Percentiles rank a stretch among this genome's conserved stretches.
These are phyloP conservation scores for Tethya wilhelma DNA, from an alignment of 37 sponge, comb jelly and placozoan species.

Conservation along the genomic window DNA sequence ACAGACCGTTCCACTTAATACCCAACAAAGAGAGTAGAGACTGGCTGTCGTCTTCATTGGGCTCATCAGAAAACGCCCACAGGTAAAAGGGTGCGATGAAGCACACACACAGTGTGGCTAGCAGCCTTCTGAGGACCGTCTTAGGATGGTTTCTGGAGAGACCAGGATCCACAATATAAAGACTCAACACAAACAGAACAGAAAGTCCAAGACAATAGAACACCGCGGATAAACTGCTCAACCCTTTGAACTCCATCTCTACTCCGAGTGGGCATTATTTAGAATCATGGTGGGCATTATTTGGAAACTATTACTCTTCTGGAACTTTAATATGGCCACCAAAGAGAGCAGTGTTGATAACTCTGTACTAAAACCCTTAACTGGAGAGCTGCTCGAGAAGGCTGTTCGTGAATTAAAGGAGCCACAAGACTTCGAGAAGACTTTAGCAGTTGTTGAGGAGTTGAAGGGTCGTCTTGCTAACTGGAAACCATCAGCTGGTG, in stretches of 20 bases:
- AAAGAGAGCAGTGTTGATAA: too few species aligned
- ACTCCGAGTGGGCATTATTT: too few species aligned
- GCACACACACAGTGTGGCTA: conserved; percentile 17
- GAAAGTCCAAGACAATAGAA: too few species aligned
- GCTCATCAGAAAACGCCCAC: neutral
- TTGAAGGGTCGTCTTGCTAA: neutral
- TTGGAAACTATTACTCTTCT: too few species aligned
- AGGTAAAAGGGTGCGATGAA: conserved; percentile 22
- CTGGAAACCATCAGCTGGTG: neutral
- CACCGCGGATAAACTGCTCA: too few species aligned
- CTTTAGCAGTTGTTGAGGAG: conserved; percentile 1
- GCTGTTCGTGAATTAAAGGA: too few species aligned
- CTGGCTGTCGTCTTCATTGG: neutral
- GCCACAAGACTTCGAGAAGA: too few species aligned
- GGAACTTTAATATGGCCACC: too few species aligned
- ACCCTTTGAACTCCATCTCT: too few species aligned
- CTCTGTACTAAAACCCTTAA: too few species aligned
- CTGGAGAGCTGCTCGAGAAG: too few species aligned
- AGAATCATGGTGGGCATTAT: too few species aligned
- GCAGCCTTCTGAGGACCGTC: conserved; percentile 51
- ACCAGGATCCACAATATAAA: conserved; percentile 49
- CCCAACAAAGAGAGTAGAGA: conserved; percentile 25
- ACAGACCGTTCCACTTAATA: conserved; percentile 24
- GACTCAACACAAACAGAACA: conserved; percentile 40
- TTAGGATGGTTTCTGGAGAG: conserved; percentile 50